phyloP scores from a whole-genome alignment of 2,113 vertebrate species.

The Arizona elegans region DNA sequence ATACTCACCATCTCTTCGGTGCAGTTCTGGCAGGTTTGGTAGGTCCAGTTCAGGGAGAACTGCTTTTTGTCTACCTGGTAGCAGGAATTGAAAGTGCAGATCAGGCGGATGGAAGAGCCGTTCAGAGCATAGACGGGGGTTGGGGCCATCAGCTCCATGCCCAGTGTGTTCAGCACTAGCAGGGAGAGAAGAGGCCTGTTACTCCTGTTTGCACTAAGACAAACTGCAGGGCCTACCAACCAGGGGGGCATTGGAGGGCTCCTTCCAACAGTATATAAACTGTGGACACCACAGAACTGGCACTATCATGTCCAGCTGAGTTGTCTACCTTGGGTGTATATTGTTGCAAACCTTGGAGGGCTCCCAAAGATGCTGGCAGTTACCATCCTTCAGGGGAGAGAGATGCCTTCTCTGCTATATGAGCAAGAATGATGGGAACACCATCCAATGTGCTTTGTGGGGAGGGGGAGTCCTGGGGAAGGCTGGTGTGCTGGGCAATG shows the following conservation, averaged over 20 bases:
- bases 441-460: not conserved
- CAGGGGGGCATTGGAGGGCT: not conserved
- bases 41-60: conserved; percentile 97
- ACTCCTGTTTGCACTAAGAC: not conserved
- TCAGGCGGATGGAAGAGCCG: conserved; percentile 81
- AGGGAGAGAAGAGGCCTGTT: not conserved
- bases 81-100: conserved; percentile 93
- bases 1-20: conserved; percentile 80
- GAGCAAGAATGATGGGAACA: not conserved
- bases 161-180: conserved; percentile 63
- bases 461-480: not conserved
- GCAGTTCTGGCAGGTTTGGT: conserved; percentile 82
- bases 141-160: conserved; percentile 86
- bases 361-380: not conserved
- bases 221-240: not conserved
- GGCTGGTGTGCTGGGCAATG: not conserved
- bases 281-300: not conserved
- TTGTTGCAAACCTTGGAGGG: not conserved
- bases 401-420: not conserved
- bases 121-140: conserved; percentile 80
- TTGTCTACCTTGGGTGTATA: not conserved
- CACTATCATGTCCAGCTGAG: not conserved
- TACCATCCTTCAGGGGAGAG: not conserved
- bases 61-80: conserved; percentile 87
- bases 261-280: not conserved